A percentile compares a stretch with the other conserved stretches of the same genome.
Evolutionary conservation across 2,888 invertebrate species (phyloP).

Genomic region (Scaptomyza flava): DNA sequence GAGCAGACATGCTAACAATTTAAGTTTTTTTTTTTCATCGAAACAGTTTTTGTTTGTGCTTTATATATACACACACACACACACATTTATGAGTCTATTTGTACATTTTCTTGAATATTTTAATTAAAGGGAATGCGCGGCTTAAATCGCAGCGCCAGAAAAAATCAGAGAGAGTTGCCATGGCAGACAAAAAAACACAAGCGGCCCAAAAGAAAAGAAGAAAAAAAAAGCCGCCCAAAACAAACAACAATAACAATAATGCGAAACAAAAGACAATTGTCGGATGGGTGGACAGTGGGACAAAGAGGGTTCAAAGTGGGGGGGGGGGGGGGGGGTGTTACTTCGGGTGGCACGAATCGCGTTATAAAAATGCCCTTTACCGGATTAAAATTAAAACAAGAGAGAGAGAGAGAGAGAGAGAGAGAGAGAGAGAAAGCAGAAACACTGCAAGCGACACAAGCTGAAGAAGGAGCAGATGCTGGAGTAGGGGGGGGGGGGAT

Average conservation of each 20-base stretch:
- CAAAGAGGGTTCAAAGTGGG: too few species aligned
- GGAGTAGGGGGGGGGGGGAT: neutral
- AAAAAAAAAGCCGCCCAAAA: neutral
- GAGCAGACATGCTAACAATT: neutral
- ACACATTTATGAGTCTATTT: neutral
- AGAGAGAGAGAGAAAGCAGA: constrained; percentile 13
- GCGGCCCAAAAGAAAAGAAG: constrained; percentile 12
- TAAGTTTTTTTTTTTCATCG: neutral
- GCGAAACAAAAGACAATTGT: constrained; percentile 55
- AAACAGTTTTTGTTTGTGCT: neutral
- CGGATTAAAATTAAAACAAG: constrained; percentile 71
- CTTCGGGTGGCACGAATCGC: neutral
- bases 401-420: neutral
- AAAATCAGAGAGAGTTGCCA: neutral
- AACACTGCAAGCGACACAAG: constrained; percentile 41
- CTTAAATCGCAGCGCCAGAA: constrained; percentile 28
- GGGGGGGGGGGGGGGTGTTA: neutral
- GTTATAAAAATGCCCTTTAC: constrained; percentile 52
- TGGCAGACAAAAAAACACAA: constrained; percentile 19
- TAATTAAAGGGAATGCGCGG: constrained; percentile 56
- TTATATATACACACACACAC: neutral
- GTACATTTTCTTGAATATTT: constrained; percentile 20
- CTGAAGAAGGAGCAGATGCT: neutral
- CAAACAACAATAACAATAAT: constrained; percentile 31
- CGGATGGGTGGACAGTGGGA: neutral